Conservation (phyloP, 2,888 invertebrate species). For the Campaea margaritaria region DNA sequence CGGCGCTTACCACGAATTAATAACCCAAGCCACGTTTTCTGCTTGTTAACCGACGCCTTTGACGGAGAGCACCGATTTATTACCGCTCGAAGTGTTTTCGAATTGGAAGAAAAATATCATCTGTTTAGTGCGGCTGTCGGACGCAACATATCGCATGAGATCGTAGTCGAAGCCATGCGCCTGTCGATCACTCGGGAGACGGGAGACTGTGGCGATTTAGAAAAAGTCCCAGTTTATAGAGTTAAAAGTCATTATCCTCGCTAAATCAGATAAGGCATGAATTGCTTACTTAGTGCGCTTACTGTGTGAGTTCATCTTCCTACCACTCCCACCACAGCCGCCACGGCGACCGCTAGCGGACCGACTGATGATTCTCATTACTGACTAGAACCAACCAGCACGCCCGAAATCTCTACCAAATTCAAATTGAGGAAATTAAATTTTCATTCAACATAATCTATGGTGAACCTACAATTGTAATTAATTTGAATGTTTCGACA, state of each 20-base stretch:
- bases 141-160: not conserved
- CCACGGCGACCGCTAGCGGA: not conserved
- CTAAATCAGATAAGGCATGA: too few relatives aligned
- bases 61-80: constrained; percentile 29
- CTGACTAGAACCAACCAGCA: not conserved
- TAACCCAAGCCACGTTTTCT: constrained; percentile 20
- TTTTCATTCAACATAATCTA: not conserved
- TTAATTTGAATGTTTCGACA: not conserved
- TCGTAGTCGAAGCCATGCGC: not conserved
- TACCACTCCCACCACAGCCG: not conserved
- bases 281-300: too few relatives aligned
- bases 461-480: constrained; percentile 4
- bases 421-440: constrained; percentile 2
- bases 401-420: constrained; percentile 1
- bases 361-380: not conserved
- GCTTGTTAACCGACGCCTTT: constrained; percentile 18
- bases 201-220: too few relatives aligned
- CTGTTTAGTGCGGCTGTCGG: constrained; percentile 6
- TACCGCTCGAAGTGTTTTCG: constrained; percentile 18
- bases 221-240: too few relatives aligned
- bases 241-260: too few relatives aligned
- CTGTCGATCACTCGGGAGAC: too few relatives aligned
- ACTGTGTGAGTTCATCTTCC: too few relatives aligned
- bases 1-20: constrained; percentile 21
- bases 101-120: constrained; percentile 12